Evolutionary conservation across 2,113 vertebrate genomes (phyloP), one percentile per base, ranked within the genome.

Genomic region (Hiodon tergisus): DNA sequence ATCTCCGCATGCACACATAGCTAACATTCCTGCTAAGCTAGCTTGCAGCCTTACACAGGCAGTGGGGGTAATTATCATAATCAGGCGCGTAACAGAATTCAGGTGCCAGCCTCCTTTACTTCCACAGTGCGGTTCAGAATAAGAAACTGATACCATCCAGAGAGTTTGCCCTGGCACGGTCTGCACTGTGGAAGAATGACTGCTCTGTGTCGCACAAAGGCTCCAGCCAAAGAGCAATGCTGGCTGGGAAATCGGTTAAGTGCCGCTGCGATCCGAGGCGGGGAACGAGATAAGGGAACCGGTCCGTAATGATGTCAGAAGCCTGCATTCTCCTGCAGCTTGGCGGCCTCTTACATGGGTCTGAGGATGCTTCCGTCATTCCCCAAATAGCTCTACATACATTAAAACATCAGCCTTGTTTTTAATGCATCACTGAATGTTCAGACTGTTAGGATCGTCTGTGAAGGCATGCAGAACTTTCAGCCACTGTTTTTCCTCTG

Each of bases 221-320:
- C 13, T 17, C 2, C 8, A n/a, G 47, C 46, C 2, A 10, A 7
- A 14, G 51, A 17, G 65, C 6, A 48, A 60, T 73, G 9, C 58
- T 59, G 9, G 9, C 9, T 9, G 8, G 7, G 58, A 70, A 78
- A 80, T 84, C 78, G 84, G 76, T 78, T 85, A 87, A 88, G 81
- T 87, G 75, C 79, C 5, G n/a, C 6, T 50, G 50, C 3, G 7
- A 77, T 88, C 84, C 86, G 82, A 82, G 84, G 85, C 85, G 81
- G 83, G 83, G 67, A 78, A 79, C 74, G 13, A 79, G 81, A 85
- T 85, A 82, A 80, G 82, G 88, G 84, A 87, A 84, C 71, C 80
- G 82, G 77, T 51, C 58, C 14, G 82, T 78, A 82, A 80, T 88
- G 79, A 81, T 85, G 86, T 88, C 84, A 88, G 86, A 75, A 88